phyloP scores from a whole-genome alignment of 2,113 vertebrate species.

The Platysternon megacephalum region DNA sequence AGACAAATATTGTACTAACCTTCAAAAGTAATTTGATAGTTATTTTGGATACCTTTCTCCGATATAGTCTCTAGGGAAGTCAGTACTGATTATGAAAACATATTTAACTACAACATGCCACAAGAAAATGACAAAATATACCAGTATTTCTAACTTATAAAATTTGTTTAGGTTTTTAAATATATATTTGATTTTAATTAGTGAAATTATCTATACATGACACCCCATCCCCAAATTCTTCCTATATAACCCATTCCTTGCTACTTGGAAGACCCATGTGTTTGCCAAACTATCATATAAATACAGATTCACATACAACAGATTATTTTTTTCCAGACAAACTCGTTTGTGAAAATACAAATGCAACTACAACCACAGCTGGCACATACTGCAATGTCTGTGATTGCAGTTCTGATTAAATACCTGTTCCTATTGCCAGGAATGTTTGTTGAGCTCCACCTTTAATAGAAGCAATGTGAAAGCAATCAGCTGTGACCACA shows the following conservation, averaged over 20 bases:
- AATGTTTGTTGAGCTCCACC: conserved; percentile 40
- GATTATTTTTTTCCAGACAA: conserved; percentile 59
- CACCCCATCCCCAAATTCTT: neutral
- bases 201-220: neutral
- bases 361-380: conserved; percentile 34
- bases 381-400: conserved; percentile 25
- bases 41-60: neutral
- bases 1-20: conserved; percentile 70
- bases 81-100: neutral
- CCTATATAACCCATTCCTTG: conserved; percentile 3
- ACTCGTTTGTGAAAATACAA: conserved; percentile 50
- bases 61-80: neutral
- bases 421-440: conserved; percentile 48
- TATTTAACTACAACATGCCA: neutral
- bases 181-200: neutral
- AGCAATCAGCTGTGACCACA: conserved; percentile 32
- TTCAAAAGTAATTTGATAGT: conserved; percentile 8
- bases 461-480: neutral
- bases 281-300: conserved; percentile 25
- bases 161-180: conserved; percentile 23
- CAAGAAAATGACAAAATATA: neutral
- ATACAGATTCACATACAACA: conserved; percentile 33
- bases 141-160: neutral
- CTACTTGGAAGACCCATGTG: neutral
- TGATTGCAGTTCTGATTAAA: conserved; percentile 57